Evolutionary conservation across 2,888 invertebrate species (phyloP).

Genomic region (Tortrix viridana): DNA sequence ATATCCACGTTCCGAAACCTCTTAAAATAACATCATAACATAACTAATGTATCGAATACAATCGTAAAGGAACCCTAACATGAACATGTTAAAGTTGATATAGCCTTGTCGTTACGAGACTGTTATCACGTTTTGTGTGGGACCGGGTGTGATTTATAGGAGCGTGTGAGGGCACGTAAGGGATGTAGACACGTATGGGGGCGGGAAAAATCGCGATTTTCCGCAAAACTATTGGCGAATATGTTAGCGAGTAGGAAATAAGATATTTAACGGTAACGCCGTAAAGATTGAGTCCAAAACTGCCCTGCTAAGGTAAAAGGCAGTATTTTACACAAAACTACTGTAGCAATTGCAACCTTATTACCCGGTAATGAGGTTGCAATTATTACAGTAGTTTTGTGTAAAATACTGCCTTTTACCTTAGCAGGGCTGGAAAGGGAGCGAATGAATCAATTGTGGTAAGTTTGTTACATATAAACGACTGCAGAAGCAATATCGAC

Average conservation of each 20-base stretch:
- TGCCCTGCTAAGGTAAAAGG: too few species aligned
- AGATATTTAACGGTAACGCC: neutral
- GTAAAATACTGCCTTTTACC: too few species aligned
- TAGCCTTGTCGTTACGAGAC: slow-evolving; percentile 1
- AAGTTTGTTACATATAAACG: too few species aligned
- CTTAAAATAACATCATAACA: slow-evolving; percentile 11
- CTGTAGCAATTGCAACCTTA: too few species aligned
- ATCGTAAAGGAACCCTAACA: slow-evolving; percentile 5
- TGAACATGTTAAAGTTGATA: slow-evolving; percentile 10
- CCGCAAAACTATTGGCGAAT: slow-evolving; percentile 43
- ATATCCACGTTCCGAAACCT: slow-evolving; percentile 40
- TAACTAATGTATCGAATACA: slow-evolving; percentile 1
- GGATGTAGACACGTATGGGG: slow-evolving; percentile 53
- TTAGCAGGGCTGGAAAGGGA: too few species aligned
- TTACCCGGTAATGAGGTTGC: too few species aligned
- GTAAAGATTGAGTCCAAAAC: too few species aligned
- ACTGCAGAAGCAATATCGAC: too few species aligned
- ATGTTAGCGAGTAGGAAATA: neutral
- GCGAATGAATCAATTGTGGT: too few species aligned
- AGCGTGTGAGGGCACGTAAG: slow-evolving; percentile 50
- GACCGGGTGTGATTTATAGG: slow-evolving; percentile 42
- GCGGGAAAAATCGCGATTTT: slow-evolving; percentile 62
- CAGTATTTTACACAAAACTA: too few species aligned
- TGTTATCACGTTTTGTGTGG: slow-evolving; percentile 33
- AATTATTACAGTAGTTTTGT: too few species aligned